Evolutionary conservation across 2,888 invertebrate genomes (phyloP).

Genomic region (Trissoscelio sp.): DNA sequence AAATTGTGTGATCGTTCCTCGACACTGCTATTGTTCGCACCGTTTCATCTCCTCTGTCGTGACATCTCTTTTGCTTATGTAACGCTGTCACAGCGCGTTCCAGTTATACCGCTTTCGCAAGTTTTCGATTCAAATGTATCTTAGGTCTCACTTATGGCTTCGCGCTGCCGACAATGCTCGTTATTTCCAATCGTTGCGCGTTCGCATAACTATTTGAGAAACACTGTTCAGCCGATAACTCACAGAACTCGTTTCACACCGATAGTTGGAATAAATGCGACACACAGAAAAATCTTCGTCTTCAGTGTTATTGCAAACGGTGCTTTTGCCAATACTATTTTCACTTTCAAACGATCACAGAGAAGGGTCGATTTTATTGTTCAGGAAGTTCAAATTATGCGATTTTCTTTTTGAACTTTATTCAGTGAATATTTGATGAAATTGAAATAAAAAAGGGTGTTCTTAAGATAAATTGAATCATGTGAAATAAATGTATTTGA

Average conservation of each 20-base stretch:
- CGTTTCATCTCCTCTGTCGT: slow-evolving; percentile 4
- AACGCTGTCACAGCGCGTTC: slow-evolving; percentile 12
- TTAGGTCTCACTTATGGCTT: slow-evolving; percentile 32
- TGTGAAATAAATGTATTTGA: no score
- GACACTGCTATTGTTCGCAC: background rate
- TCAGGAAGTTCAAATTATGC: background rate
- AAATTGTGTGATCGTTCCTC: slow-evolving; percentile 7
- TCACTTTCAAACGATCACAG: background rate
- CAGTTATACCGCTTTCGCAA: slow-evolving; percentile 30
- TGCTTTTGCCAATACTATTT: slow-evolving; percentile 5
- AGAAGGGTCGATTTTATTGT: background rate
- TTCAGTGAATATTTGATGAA: background rate
- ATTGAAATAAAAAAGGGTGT: no score
- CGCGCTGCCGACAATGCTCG: background rate
- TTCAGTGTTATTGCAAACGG: background rate
- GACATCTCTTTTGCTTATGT: slow-evolving; percentile 27
- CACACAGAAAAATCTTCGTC: background rate
- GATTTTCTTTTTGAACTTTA: background rate
- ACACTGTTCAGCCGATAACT: slow-evolving; percentile 26
- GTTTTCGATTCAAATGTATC: slow-evolving; percentile 30
- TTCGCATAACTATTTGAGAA: slow-evolving; percentile 11
- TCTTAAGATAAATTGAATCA: no score
- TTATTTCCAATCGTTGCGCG: slow-evolving; percentile 8
- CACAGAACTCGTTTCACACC: background rate
- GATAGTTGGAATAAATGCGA: slow-evolving; percentile 1